Evolutionary conservation across 2,888 invertebrate species (phyloP), one percentile per base, ranked within the genome.

Genomic region (Cerastis rubricosa): DNA sequence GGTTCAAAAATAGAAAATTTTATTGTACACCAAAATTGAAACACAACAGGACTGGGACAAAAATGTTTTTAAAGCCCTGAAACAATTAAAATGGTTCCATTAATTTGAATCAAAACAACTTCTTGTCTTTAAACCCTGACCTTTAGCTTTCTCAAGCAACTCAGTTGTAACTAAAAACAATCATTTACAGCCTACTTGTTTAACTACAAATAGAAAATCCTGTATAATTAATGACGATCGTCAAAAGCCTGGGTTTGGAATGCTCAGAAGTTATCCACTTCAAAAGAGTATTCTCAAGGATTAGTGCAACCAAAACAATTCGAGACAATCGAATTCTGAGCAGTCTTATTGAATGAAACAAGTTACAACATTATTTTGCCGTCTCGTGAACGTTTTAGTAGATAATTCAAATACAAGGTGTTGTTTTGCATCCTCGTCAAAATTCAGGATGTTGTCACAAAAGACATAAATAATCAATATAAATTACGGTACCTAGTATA

Each of bases 291-390:
- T 57, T 47, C 17, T 71, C 47, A 59, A 47, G 61, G 63, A 70
- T 82, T 66, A 70, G 25, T 22, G 43, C 63, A 59, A 67, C 17
- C 70, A 47, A 68, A 78, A 64, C 35, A 63, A 83, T 84, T 83
- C 43, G n/a, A 69, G n/a, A 67, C 78, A 83, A 14, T 71, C n/a
- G 49, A 77, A 71, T 61, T 65, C 47, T 43, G n/a, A 65, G 54
- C 43, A 65, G 45, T 59, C 59, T 72, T 49, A 67, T 79, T 73
- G 17, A 57, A 83, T 83, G 66, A 47, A 78, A 45, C 22, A 49
- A 78, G 35, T 49, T 54, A 66, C 19, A 57, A 57, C 4, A 57
- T 72, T 49, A 68, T 59, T 68, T 68, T 25, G 14, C 40, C n/a
- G 17, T 63, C 71, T 57, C 22, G 17, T 17, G 25, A 78, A 40